Conservation (phyloP, 2,888 invertebrate species). For the Papilio gigon region DNA sequence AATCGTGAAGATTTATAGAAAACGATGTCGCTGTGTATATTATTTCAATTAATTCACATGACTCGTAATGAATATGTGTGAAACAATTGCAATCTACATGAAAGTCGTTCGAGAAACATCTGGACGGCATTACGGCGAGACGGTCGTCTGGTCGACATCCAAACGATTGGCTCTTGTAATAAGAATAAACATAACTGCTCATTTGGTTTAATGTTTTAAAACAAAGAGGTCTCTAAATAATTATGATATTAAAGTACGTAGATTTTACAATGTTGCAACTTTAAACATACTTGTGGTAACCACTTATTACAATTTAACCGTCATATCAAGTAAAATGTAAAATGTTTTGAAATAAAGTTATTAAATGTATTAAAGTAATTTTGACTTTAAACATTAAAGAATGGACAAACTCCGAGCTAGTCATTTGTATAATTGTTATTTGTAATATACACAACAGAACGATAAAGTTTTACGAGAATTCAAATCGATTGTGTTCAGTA, state of each 20-base stretch:
- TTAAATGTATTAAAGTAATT: not conserved
- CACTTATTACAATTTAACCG: no score
- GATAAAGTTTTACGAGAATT: conserved; percentile 13
- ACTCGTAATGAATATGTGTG: not conserved
- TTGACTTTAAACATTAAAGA: not conserved
- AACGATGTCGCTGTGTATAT: not conserved
- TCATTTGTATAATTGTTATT: not conserved
- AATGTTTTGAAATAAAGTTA: not conserved
- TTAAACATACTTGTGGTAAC: no score
- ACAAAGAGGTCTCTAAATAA: not conserved
- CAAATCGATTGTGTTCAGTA: conserved; percentile 19
- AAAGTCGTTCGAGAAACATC: conserved; percentile 34
- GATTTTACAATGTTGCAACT: not conserved
- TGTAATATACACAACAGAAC: conserved; percentile 4
- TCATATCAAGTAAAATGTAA: not conserved
- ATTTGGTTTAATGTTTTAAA: conserved; percentile 26
- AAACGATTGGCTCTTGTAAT: no score
- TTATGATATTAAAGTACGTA: not conserved
- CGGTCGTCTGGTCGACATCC: conserved; percentile 30
- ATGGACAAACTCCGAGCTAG: not conserved
- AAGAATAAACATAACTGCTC: conserved; percentile 21
- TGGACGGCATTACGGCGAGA: conserved; percentile 30
- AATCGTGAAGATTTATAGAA: not conserved
- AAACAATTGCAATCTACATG: conserved; percentile 28
- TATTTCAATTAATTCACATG: conserved; percentile 7